Evolutionary conservation across 2,113 vertebrate species (phyloP), one percentile per base, ranked within the genome.

Genomic region (Orycteropus afer): DNA sequence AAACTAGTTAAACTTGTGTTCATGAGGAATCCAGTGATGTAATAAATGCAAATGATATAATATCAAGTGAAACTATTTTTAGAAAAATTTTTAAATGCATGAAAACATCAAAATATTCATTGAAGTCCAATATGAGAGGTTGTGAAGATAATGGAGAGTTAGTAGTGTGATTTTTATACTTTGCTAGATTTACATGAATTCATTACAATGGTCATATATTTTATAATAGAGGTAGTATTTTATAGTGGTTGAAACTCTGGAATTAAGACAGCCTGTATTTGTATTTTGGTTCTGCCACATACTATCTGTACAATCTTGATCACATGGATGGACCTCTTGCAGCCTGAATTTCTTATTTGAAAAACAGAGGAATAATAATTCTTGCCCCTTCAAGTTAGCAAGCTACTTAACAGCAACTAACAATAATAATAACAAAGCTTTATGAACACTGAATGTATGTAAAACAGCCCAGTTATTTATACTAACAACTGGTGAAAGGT

Each of bases 311-410:
- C 27, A 71, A 8, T 51, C n/a, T 83, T 83, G 34, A 9, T 89
- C 45, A 40, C 10, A 7, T 29, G 11, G 23, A 55, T 49, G 90
- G 65, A 65, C 55, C 42, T 78, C 53, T 61, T 91, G 83, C n/a
- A 88, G 34, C 32, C 37, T 74, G 22, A 94, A 34, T 9, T 93
- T 87, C 81, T 45, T 69, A 88, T 78, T 34, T 53, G n/a, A 71
- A 94, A 78, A 89, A 84, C 32, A 15, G 74, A 89, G 40, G 73
- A 88, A 79, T 76, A 71, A 15, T 67, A 49, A 94, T 73, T 94
- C 47, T 45, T 57, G 45, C 37, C 25, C 9, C 45, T 27, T 47
- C n/a, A 65, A 65, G 61, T 65, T 34, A 11, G 7, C 61, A 34
- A 11, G 29, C 10, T 3, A 25, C 13, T 25, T 63, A 29, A 65